phyloP scores from a whole-genome alignment of 2,113 vertebrate species.

The Pachypanchax playfairii region DNA sequence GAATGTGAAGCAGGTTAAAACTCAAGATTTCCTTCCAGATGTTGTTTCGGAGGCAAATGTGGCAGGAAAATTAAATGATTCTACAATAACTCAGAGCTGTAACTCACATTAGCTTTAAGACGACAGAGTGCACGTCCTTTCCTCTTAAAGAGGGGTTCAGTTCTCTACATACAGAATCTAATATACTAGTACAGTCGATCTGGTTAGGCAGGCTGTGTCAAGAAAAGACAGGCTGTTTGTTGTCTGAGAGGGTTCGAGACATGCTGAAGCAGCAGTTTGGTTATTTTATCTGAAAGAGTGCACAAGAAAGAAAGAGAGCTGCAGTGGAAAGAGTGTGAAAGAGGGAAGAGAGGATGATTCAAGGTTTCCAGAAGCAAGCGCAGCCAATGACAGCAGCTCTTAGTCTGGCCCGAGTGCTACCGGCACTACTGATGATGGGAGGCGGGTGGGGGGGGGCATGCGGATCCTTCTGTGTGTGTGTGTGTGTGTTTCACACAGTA shows the following conservation, averaged over 20 bases:
- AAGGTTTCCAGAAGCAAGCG: slow-evolving; percentile 90
- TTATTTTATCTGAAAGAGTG: slow-evolving; percentile 82
- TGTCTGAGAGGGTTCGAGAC: slow-evolving; percentile 78
- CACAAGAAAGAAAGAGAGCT: slow-evolving; percentile 88
- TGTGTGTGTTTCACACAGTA: background rate
- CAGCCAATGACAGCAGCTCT: slow-evolving; percentile 91
- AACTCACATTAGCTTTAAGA: slow-evolving; percentile 17
- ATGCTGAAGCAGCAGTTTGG: slow-evolving; percentile 85
- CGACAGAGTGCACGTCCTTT: no score
- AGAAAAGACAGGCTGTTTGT: slow-evolving; percentile 84
- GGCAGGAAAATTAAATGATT: no score
- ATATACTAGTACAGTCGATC: slow-evolving; percentile 63
- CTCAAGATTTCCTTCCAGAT: no score
- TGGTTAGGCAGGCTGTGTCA: slow-evolving; percentile 86
- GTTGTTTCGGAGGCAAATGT: no score
- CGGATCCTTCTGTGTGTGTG: slow-evolving; percentile 58
- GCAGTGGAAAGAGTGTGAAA: slow-evolving; percentile 85
- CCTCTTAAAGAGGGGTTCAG: slow-evolving; percentile 69
- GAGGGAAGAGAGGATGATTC: slow-evolving; percentile 84
- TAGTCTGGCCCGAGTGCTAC: slow-evolving; percentile 84
- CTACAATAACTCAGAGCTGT: slow-evolving; percentile 12
- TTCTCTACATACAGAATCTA: slow-evolving; percentile 81
- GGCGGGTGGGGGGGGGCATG: slow-evolving; percentile 78
- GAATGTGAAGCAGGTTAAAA: background rate
- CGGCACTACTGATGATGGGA: slow-evolving; percentile 78